Percentiles rank a stretch among this genome's conserved stretches.
These are phyloP conservation scores for Caenorhabditis tropicalis DNA, from an alignment of 1,140 invertebrate genomes.

Conservation along the genomic window DNA sequence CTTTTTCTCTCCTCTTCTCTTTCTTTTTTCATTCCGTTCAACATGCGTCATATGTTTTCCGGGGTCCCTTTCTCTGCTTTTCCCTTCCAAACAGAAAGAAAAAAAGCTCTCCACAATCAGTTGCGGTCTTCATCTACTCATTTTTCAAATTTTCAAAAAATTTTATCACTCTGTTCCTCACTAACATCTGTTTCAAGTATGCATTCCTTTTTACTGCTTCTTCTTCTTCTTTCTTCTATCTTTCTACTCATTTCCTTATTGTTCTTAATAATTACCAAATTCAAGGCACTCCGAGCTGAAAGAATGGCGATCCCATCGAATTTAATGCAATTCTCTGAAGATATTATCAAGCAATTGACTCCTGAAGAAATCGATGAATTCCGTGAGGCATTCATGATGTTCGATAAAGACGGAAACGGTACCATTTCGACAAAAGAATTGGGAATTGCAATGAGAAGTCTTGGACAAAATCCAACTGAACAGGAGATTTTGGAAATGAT, in stretches of 20 bases:
- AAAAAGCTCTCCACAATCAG: slow-evolving; percentile 40
- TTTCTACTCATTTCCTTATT: neutral
- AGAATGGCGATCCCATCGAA: slow-evolving; percentile 54
- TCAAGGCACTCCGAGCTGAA: slow-evolving; percentile 46
- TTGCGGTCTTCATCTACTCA: slow-evolving; percentile 33
- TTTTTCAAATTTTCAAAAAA: slow-evolving; percentile 14
- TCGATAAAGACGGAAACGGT: slow-evolving; percentile 98
- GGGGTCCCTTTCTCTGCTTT: slow-evolving; percentile 37
- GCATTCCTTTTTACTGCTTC: neutral
- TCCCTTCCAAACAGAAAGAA: neutral
- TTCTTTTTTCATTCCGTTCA: slow-evolving; percentile 25
- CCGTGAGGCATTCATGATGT: slow-evolving; percentile 97
- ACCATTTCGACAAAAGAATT: slow-evolving; percentile 99
- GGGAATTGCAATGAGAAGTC: slow-evolving; percentile 95
- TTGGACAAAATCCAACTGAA: slow-evolving; percentile 98
- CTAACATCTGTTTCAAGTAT: neutral
- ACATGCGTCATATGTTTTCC: slow-evolving; percentile 39
- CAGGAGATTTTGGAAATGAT: slow-evolving; percentile 97
- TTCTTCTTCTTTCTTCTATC: neutral
- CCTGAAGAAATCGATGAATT: slow-evolving; percentile 78
- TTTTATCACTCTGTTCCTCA: slow-evolving; percentile 7
- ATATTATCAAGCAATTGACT: slow-evolving; percentile 60
- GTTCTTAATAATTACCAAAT: too few relatives aligned
- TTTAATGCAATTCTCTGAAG: slow-evolving; percentile 59
- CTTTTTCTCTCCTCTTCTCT: neutral